These are phyloP conservation scores for Crossocerus cetratus DNA, from an alignment of 2,888 invertebrate species.

Conservation along the genomic window DNA sequence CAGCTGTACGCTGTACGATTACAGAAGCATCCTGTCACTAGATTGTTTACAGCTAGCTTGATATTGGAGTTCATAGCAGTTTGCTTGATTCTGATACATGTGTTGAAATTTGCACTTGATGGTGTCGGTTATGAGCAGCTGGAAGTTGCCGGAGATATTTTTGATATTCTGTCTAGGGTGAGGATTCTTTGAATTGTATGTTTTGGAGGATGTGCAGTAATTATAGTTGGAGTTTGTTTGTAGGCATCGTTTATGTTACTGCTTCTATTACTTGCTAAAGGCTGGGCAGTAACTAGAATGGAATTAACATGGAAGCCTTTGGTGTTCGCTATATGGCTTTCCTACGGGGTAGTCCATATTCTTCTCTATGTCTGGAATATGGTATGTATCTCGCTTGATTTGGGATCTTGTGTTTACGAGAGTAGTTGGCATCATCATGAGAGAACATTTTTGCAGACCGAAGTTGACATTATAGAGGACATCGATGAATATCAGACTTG, in stretches of 20 bases:
- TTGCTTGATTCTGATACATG: slow-evolving; percentile 91
- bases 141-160: slow-evolving; percentile 92
- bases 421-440: neutral
- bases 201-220: neutral
- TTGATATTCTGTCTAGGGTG: slow-evolving; percentile 94
- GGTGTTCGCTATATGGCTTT: slow-evolving; percentile 92
- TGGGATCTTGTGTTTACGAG: too few relatives aligned
- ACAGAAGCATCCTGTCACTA: slow-evolving; percentile 94
- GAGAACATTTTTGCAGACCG: slow-evolving; percentile 83
- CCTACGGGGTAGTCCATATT: slow-evolving; percentile 94
- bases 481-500: slow-evolving; percentile 98
- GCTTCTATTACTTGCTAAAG: slow-evolving; percentile 94
- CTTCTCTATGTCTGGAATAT: slow-evolving; percentile 97
- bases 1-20: slow-evolving; percentile 93
- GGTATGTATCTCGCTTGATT: slow-evolving; percentile 78
- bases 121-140: slow-evolving; percentile 91
- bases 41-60: slow-evolving; percentile 92
- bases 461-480: slow-evolving; percentile 96
- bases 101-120: slow-evolving; percentile 92
- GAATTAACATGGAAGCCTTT: slow-evolving; percentile 92
- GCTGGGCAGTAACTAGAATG: slow-evolving; percentile 96
- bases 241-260: slow-evolving; percentile 96
- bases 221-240: slow-evolving; percentile 36
- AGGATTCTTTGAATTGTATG: slow-evolving; percentile 46
- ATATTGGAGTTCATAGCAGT: slow-evolving; percentile 91